These are phyloP conservation scores for Psittacula derbiana DNA, from an alignment of 2,797 vertebrate species.

Conservation along the genomic window DNA sequence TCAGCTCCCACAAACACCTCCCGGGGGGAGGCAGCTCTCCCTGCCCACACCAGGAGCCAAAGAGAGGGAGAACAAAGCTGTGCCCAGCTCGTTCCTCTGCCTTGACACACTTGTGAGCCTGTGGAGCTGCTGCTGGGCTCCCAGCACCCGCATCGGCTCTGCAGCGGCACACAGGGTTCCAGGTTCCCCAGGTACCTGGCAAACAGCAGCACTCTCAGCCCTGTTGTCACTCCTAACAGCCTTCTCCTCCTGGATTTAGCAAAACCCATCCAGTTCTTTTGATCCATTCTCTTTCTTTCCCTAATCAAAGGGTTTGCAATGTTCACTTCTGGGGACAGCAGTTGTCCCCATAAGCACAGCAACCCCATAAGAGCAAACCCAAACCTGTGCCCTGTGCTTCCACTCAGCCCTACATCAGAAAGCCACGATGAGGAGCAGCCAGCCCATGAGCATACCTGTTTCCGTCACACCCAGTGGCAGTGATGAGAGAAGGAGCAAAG, in stretches of 20 bases:
- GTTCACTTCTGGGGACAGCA: background rate
- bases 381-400: background rate
- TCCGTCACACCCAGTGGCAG: background rate
- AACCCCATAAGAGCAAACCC: background rate
- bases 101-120: background rate
- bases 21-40: background rate
- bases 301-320: background rate
- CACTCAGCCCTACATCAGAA: background rate
- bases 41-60: background rate
- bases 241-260: background rate
- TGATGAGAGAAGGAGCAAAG: background rate
- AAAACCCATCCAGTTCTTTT: background rate
- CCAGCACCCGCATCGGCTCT: accelerated
- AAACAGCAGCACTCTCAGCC: background rate
- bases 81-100: background rate
- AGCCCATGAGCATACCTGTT: background rate
- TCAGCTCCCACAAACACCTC: background rate
- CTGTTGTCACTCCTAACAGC: background rate
- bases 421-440: background rate
- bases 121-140: background rate
- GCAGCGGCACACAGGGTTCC: background rate
- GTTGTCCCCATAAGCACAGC: background rate
- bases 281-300: background rate
- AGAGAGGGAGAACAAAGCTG: background rate
- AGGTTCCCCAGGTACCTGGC: background rate